A percentile compares a stretch with the other conserved stretches of the same genome.
These are phyloP conservation scores for Leptestheria dahalacensis DNA, from an alignment of 1,140 invertebrate genomes.

Conservation along the genomic window DNA sequence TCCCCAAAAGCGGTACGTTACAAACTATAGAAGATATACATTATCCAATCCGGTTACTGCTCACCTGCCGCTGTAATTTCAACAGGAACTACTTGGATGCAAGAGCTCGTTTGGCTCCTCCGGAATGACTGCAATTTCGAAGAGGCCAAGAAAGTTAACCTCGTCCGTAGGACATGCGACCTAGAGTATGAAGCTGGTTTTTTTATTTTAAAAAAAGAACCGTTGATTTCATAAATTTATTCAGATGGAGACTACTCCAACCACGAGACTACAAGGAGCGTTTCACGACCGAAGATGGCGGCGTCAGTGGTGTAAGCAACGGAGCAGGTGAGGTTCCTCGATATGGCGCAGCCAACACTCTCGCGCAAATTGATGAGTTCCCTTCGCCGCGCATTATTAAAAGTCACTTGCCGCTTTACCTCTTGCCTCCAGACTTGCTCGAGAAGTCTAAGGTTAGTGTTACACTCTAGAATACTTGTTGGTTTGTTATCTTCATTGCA, in stretches of 20 bases:
- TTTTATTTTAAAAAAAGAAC: too few species aligned
- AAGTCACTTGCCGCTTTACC: conserved; percentile 58
- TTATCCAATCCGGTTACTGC: neutral
- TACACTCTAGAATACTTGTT: neutral
- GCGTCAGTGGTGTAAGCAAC: too few species aligned
- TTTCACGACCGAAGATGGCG: neutral
- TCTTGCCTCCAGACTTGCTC: conserved; percentile 48
- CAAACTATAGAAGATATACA: too few species aligned
- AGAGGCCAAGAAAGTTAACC: conserved; percentile 44
- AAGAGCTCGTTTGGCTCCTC: conserved; percentile 77
- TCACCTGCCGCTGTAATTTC: too few species aligned
- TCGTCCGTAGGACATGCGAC: conserved; percentile 26
- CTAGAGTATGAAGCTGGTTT: too few species aligned
- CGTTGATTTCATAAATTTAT: neutral
- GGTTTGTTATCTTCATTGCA: neutral
- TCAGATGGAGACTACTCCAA: too few species aligned
- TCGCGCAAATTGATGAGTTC: conserved; percentile 15
- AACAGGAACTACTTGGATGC: conserved; percentile 72
- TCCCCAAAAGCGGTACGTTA: conserved; percentile 34
- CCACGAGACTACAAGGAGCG: neutral
- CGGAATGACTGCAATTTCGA: conserved; percentile 61
- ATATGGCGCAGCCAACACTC: neutral
- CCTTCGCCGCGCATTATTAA: conserved; percentile 53
- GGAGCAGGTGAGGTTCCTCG: neutral
- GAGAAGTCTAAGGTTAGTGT: conserved; percentile 27